Evolutionary conservation across 2,888 invertebrate species (phyloP).

Genomic region (Prosopocoilus inquinatus): DNA sequence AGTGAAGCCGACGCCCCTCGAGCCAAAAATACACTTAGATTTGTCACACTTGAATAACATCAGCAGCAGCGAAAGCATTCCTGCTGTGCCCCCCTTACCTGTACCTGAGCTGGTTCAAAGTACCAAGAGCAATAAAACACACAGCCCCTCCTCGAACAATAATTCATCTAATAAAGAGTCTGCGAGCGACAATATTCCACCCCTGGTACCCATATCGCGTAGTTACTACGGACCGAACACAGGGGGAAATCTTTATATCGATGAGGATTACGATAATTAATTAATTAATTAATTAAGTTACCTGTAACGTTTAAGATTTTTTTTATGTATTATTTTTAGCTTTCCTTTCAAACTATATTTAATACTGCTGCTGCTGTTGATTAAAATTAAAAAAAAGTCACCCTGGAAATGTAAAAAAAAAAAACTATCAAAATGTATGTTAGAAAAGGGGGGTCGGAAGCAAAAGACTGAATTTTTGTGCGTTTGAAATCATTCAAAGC

Average conservation of each 20-base stretch:
- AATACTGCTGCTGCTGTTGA: no score
- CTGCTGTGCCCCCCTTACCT: conserved; percentile 24
- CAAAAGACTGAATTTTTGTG: no score
- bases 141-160: conserved; percentile 14
- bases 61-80: neutral
- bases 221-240: conserved; percentile 38
- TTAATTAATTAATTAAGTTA: neutral
- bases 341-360: no score
- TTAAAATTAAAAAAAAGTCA: no score
- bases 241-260: conserved; percentile 48
- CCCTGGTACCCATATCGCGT: conserved; percentile 42
- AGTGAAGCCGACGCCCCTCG: conserved; percentile 28
- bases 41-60: conserved; percentile 21
- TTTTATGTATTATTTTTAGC: no score
- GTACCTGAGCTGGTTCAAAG: conserved; percentile 34
- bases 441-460: no score
- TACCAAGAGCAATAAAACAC: conserved; percentile 25
- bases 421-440: no score
- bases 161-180: conserved; percentile 9
- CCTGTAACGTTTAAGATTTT: no score
- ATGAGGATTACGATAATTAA: conserved; percentile 52
- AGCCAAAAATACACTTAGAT: conserved; percentile 33
- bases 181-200: conserved; percentile 35
- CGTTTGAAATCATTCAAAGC: no score
- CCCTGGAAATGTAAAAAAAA: no score